Evolutionary conservation across 2,888 invertebrate genomes (phyloP), one percentile per base, ranked within the genome.

Genomic region (Dasypolia templi): DNA sequence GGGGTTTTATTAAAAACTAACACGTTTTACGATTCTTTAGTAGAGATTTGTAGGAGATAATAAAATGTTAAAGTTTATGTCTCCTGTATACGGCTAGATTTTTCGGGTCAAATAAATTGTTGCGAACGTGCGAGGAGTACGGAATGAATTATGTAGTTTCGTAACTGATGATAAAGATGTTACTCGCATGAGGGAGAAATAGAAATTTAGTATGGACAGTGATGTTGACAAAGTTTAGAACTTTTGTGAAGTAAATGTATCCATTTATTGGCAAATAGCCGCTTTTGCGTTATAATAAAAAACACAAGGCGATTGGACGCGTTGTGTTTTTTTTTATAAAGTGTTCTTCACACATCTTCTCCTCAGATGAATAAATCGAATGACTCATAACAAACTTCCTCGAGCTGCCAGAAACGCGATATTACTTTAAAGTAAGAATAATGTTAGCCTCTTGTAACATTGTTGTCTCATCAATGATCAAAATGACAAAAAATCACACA

Each of bases 1-100:
- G 44, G 19, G 63, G 29, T 77, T 85, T 86, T 81, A 78, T 84
- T 84, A 81, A 84, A 84, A 84, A 80, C 80, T 77, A 69, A 75
- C 80, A 80, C 78, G 67, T 74, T 86, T 85, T 84, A 85, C 75
- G 83, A 77, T 77, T 59, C 39, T 71, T 70, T 61, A 81, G 71
- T 74, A 70, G 59, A 75, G 61, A 79, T 83, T 75, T 75, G 68
- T 63, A 0, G 35, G 63, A n/a, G 73, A 59, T 86, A 79, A 79
- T 84, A 83, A 85, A 83, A 74, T 74, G 65, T 76, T 63, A 67
- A 44, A 71, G 63, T 85, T 85, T 83, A 83, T 74, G 66, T 46
- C 44, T 51, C 71, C 58, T 75, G 75, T 84, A 64, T 53, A 70
- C 53, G 3, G 46, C 85, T 76, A 72, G 82, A 84, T 84, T 82